phyloP scores from a whole-genome alignment of 1,140 invertebrate genomes.

The Delia radicum region DNA sequence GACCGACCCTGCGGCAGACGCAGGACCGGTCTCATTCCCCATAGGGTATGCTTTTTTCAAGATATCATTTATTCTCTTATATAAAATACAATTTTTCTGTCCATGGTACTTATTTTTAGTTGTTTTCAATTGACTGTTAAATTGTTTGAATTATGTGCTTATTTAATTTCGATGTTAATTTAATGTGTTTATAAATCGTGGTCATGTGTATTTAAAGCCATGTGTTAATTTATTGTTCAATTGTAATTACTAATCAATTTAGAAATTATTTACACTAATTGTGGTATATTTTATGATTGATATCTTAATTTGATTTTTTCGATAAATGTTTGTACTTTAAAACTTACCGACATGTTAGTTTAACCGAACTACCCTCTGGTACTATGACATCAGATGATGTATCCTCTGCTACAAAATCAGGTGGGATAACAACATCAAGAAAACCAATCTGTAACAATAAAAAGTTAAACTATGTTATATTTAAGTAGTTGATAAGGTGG shows the following conservation, averaged over 20 bases:
- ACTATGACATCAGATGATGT: slow-evolving; percentile 80
- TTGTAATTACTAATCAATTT: not conserved
- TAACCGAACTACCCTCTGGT: slow-evolving; percentile 74
- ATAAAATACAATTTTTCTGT: no score
- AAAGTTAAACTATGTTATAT: not conserved
- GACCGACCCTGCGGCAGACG: no score
- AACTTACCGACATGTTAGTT: slow-evolving; percentile 60
- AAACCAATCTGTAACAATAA: slow-evolving; percentile 67
- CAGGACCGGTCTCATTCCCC: no score
- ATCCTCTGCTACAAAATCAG: slow-evolving; percentile 78
- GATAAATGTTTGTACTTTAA: not conserved
- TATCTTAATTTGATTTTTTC: no score
- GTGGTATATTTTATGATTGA: no score
- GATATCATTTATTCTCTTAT: no score
- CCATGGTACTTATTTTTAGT: no score
- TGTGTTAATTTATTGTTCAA: not conserved
- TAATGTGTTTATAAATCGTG: not conserved
- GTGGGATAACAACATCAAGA: slow-evolving; percentile 80
- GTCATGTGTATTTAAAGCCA: not conserved
- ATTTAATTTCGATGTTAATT: not conserved
- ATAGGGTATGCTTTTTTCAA: no score
- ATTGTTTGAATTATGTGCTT: not conserved
- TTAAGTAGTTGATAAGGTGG: not conserved
- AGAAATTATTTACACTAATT: not conserved
- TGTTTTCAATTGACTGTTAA: no score